These are phyloP conservation scores for Intellagama lesueurii DNA, from an alignment of 2,797 vertebrate species.

Conservation along the genomic window DNA sequence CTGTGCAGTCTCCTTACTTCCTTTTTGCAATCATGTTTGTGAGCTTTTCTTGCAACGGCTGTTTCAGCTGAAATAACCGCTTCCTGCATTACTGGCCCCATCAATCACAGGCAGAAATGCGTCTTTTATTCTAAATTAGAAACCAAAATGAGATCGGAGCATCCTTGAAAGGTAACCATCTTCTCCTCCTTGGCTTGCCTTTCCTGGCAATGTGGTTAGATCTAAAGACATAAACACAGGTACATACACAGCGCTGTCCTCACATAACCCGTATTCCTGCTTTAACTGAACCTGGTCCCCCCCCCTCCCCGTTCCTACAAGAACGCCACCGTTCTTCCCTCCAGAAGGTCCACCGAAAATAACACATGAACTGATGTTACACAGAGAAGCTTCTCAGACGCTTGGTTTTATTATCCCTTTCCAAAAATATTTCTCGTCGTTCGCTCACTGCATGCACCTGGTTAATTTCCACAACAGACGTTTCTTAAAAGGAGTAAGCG, in stretches of 20 bases:
- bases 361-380: not conserved
- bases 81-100: not conserved
- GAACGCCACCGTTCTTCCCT: too few relatives aligned
- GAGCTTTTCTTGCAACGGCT: not conserved
- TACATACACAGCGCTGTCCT: not conserved
- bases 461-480: not conserved
- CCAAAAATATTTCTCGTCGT: not conserved
- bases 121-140: not conserved
- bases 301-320: not conserved
- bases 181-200: not conserved
- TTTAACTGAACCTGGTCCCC: too few relatives aligned
- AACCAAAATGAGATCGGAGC: not conserved
- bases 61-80: not conserved
- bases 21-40: too few relatives aligned
- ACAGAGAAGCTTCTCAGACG: not conserved
- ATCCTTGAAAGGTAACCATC: too few relatives aligned
- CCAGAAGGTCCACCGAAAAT: not conserved
- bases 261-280: not conserved
- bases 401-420: not conserved
- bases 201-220: not conserved
- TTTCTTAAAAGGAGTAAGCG: too few relatives aligned
- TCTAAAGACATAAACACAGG: not conserved
- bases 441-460: not conserved
- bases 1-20: too few relatives aligned
- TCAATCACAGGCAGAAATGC: not conserved